Conservation (phyloP, 2,888 invertebrate species). For the Helicoverpa assulta region DNA sequence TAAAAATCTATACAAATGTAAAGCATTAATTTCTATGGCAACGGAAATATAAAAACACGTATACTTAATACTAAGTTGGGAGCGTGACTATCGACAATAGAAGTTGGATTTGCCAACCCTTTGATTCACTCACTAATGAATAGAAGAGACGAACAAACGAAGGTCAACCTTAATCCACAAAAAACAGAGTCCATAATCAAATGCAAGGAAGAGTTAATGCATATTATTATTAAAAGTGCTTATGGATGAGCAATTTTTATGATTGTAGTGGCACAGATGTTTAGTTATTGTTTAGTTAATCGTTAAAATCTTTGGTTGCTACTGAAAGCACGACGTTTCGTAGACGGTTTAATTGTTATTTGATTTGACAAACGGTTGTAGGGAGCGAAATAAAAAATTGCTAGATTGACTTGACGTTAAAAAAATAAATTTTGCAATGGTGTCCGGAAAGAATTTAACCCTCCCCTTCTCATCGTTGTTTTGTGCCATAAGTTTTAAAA, state of each 20-base stretch:
- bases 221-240: constrained; percentile 82
- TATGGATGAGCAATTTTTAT: constrained; percentile 89
- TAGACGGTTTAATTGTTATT: constrained; percentile 23
- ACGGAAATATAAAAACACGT: constrained; percentile 85
- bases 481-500: too few species aligned
- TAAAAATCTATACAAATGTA: constrained; percentile 60
- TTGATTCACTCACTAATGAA: constrained; percentile 87
- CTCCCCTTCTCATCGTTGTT: background rate
- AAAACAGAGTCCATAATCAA: constrained; percentile 62
- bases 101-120: constrained; percentile 89
- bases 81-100: constrained; percentile 89
- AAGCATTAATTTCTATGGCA: constrained; percentile 81
- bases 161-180: constrained; percentile 59
- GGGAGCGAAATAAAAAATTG: background rate
- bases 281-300: constrained; percentile 69
- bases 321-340: constrained; percentile 41
- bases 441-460: background rate
- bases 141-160: constrained; percentile 60
- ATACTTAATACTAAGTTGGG: constrained; percentile 83
- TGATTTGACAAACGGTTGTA: constrained; percentile 25
- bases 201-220: constrained; percentile 68
- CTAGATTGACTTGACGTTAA: background rate
- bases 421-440: background rate
- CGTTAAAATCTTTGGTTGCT: constrained; percentile 65
- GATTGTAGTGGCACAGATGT: constrained; percentile 77